phyloP scores from a whole-genome alignment of 2,888 invertebrate species.

The Phortica okadai region DNA sequence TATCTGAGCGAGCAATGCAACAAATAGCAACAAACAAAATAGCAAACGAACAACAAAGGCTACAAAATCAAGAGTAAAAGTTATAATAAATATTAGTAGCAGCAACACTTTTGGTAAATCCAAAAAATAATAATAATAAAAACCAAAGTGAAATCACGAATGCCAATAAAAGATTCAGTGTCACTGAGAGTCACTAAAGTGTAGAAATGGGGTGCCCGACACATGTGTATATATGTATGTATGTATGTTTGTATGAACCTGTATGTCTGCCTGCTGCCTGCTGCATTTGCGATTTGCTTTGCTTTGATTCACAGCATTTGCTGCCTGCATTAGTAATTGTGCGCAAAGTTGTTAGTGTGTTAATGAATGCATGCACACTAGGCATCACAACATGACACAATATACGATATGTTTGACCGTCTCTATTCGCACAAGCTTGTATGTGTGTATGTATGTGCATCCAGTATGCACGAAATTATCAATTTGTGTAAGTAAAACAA shows the following conservation, averaged over 20 bases:
- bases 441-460: too few species aligned
- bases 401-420: too few species aligned
- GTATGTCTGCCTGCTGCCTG: not conserved
- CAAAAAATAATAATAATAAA: slow-evolving; percentile 70
- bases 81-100: not conserved
- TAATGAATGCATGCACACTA: too few species aligned
- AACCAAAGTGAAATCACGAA: slow-evolving; percentile 49
- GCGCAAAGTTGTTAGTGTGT: too few species aligned
- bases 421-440: not conserved
- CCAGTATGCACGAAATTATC: too few species aligned
- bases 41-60: slow-evolving; percentile 7
- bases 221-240: slow-evolving; percentile 28
- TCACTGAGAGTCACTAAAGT: too few species aligned
- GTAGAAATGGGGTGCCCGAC: too few species aligned
- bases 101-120: slow-evolving; percentile 36
- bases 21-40: not conserved
- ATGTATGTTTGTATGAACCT: not conserved
- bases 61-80: slow-evolving; percentile 4
- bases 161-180: slow-evolving; percentile 13
- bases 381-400: too few species aligned
- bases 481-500: too few species aligned
- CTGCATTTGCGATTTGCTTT: slow-evolving; percentile 33
- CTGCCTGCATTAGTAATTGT: slow-evolving; percentile 4
- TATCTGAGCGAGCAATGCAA: slow-evolving; percentile 8
- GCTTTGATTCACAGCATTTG: slow-evolving; percentile 44